phyloP scores from a whole-genome alignment of 2,888 invertebrate species.

The Eupithecia subumbrata region DNA sequence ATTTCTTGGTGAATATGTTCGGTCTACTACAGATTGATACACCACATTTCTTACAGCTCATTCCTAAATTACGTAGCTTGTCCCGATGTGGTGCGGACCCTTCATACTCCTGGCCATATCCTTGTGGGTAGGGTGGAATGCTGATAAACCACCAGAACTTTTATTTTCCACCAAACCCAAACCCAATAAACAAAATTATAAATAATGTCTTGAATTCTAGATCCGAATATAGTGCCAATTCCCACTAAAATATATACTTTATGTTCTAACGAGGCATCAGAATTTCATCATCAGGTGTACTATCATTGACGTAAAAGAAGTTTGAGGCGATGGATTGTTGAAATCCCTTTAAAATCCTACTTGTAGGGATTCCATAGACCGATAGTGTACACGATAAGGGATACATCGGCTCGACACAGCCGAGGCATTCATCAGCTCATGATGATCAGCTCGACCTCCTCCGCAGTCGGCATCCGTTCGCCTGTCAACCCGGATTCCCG shows the following conservation, averaged over 20 bases:
- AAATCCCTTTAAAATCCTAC: not conserved
- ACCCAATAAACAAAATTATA: no score
- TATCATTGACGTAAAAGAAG: not conserved
- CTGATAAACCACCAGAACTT: not conserved
- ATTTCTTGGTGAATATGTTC: not conserved
- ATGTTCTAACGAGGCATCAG: not conserved
- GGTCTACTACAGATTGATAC: no score
- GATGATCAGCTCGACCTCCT: no score
- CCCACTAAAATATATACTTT: not conserved
- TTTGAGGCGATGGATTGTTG: not conserved
- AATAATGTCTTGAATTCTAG: no score
- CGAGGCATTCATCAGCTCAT: no score
- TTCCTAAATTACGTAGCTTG: not conserved
- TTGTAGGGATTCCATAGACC: no score
- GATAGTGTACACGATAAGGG: no score
- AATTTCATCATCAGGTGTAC: not conserved
- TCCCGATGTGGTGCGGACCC: not conserved
- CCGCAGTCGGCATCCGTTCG: no score
- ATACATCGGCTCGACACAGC: no score
- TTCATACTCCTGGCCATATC: not conserved
- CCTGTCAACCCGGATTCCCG: no score
- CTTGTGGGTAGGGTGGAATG: not conserved
- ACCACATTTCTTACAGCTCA: not conserved
- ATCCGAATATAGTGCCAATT: not conserved
- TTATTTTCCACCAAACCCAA: no score